phyloP scores from a whole-genome alignment of 2,888 invertebrate genomes.

The Iselma pallidipennis region DNA sequence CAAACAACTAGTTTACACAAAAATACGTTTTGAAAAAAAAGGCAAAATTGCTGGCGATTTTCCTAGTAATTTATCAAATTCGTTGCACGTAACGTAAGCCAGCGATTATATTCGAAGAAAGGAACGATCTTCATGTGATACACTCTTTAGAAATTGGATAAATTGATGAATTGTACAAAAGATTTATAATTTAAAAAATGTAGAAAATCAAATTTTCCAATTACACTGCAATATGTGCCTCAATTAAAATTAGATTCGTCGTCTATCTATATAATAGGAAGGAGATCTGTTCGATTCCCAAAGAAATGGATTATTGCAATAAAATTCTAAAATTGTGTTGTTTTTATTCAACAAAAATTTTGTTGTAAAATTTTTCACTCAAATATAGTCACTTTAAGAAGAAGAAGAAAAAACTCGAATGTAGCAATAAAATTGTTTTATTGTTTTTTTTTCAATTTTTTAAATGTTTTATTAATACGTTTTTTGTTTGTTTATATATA shows the following conservation, averaged over 20 bases:
- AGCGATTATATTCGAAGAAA: too few relatives aligned
- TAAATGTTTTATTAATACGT: slow-evolving; percentile 14
- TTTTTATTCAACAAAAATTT: neutral
- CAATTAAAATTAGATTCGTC: neutral
- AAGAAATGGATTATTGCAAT: neutral
- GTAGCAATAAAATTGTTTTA: slow-evolving; percentile 27
- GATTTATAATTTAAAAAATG: neutral
- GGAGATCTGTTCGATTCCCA: too few relatives aligned
- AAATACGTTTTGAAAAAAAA: too few relatives aligned
- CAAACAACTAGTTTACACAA: too few relatives aligned
- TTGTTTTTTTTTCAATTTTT: slow-evolving; percentile 6
- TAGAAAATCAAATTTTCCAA: neutral
- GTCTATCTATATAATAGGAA: too few relatives aligned
- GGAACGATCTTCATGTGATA: neutral
- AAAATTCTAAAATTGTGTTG: neutral
- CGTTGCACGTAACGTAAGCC: neutral
- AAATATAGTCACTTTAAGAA: neutral
- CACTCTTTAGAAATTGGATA: neutral
- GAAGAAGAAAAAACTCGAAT: too few relatives aligned
- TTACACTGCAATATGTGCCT: neutral
- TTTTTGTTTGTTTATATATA: neutral
- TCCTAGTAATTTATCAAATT: neutral
- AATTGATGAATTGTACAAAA: neutral
- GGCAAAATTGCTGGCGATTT: neutral
- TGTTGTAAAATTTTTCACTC: too few relatives aligned